phyloP scores from a whole-genome alignment of 2,797 vertebrate species.

The Rallus crepitans region DNA sequence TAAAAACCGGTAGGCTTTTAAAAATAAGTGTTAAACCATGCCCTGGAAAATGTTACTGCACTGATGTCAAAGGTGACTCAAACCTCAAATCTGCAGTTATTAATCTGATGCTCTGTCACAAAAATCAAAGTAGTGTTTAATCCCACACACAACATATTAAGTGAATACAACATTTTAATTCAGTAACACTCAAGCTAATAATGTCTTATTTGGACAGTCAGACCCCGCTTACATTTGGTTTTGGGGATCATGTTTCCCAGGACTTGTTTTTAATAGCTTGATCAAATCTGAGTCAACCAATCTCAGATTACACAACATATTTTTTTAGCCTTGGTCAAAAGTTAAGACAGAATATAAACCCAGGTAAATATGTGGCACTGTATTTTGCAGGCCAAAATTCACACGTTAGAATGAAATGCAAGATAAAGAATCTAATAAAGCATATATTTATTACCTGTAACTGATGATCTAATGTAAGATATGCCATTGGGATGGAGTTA shows the following conservation, averaged over 20 bases:
- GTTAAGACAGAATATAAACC: conserved; percentile 39
- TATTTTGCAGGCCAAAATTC: neutral
- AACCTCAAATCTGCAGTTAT: conserved; percentile 64
- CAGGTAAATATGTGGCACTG: conserved; percentile 31
- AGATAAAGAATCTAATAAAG: neutral
- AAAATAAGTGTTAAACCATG: conserved; percentile 73
- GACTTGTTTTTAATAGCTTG: conserved; percentile 70
- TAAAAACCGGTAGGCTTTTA: conserved; percentile 70
- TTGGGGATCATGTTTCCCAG: conserved; percentile 51
- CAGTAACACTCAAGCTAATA: conserved; percentile 22
- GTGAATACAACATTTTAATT: neutral
- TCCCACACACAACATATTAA: neutral
- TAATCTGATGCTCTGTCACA: conserved; percentile 40
- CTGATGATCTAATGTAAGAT: conserved; percentile 98
- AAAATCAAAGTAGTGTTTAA: conserved; percentile 46
- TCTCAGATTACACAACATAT: conserved; percentile 55
- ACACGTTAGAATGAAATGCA: neutral
- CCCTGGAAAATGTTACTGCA: conserved; percentile 47
- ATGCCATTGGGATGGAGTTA: conserved; percentile 99
- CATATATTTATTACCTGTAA: conserved; percentile 88
- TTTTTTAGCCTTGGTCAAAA: conserved; percentile 65
- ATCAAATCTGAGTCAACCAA: conserved; percentile 59
- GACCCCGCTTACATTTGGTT: conserved; percentile 34
- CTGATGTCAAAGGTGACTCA: conserved; percentile 54
- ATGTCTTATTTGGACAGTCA: conserved; percentile 13